Evolutionary conservation across 2,888 invertebrate genomes (phyloP).

Genomic region (Leuctra nigra): DNA sequence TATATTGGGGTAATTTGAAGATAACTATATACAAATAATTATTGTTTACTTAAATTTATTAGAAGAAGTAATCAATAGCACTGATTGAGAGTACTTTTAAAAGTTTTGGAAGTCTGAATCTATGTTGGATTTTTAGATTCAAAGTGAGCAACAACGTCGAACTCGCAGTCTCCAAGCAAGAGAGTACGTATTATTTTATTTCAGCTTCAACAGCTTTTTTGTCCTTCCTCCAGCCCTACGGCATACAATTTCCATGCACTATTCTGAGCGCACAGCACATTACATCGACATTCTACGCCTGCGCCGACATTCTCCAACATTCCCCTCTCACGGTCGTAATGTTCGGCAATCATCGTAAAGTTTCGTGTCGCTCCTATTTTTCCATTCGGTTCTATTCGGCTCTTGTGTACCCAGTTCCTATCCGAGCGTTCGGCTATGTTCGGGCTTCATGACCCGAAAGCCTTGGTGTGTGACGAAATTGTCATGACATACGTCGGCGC

Average conservation of each 20-base stretch:
- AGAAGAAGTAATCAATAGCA: no score
- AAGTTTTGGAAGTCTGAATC: no score
- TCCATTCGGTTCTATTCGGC: not conserved
- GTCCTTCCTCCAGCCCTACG: not conserved
- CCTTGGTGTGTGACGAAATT: conserved; percentile 32
- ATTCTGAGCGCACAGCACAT: not conserved
- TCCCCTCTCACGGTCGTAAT: not conserved
- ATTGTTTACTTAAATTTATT: no score
- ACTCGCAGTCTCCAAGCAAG: no score
- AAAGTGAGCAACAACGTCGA: no score
- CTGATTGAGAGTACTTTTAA: no score
- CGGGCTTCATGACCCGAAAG: conserved; percentile 31
- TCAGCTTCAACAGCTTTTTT: not conserved
- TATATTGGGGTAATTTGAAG: no score
- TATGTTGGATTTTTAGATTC: no score
- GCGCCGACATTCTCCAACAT: not conserved
- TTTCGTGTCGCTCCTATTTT: not conserved
- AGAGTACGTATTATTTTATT: not conserved
- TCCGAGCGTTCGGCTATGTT: conserved; percentile 25
- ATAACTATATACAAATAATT: no score
- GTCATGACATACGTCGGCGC: conserved; percentile 29
- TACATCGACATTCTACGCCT: not conserved
- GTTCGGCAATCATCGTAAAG: not conserved
- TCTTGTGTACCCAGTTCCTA: not conserved
- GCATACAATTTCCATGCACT: not conserved